Evolutionary conservation across 2,888 invertebrate genomes (phyloP), one percentile per base, ranked within the genome.

Genomic region (Mayetiola destructor): DNA sequence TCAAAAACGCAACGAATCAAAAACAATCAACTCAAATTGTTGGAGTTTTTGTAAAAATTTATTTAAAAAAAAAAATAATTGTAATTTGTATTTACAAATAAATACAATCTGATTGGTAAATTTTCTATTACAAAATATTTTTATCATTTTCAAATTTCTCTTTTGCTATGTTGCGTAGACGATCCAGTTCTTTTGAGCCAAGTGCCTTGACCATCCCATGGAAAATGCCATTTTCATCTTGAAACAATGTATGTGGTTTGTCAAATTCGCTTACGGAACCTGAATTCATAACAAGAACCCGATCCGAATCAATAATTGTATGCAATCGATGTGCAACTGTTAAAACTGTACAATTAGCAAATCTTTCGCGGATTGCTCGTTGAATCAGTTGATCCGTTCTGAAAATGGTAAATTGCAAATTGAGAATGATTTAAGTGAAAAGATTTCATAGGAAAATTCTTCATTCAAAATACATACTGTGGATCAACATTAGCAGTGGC

Each of bases 241-340:
- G 73, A 56, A 84, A 74, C 52, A 84, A 70, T 57, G 74, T 71
- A 66, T 80, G 73, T 0, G 84, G 83, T 62, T 78, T 76, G 65
- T 80, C 81, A 64, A 79, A 83, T 69, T 84, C 83, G 56, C 79
- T 80, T 60, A 86, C 76, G n/a, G 73, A 69, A 1, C 91, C 91
- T 14, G 79, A 76, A 66, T 87, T 84, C 80, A 91, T 82, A 2
- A 89, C 88, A 67, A 89, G 74, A 23, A 89, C 82, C 60, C 82
- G 77, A 71, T 89, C 86, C 0, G 85, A 87, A 71, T 91, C 90
- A 81, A 91, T 90, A 63, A 91, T 85, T 8, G 90, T 91, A 68
- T 90, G 82, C n/a, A 92, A 76, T 48, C 91, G 77, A 72, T 91
- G 90, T 14, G 90, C 90, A 42, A 91, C 87, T 0, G 89, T 90